Percentiles rank a stretch among this genome's conserved stretches.
Evolutionary conservation across 2,888 invertebrate genomes (phyloP).

Genomic region (Ditylenchus weischeri): DNA sequence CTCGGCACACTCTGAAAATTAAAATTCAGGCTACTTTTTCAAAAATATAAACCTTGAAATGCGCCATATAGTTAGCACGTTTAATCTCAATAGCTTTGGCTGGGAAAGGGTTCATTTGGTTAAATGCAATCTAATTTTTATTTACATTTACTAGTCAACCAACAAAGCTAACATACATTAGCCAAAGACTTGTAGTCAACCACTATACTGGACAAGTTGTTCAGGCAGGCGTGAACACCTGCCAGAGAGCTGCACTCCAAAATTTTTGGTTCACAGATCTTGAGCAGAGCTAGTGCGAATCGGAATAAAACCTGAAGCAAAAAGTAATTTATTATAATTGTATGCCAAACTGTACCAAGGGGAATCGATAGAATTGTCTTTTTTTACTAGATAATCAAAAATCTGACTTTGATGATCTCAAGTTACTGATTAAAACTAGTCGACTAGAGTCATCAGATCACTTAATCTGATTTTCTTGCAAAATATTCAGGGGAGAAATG

Average conservation of each 20-base stretch:
- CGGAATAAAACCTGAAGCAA: constrained; percentile 63
- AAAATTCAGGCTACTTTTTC: background rate
- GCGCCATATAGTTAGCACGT: constrained; percentile 60
- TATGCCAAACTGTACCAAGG: background rate
- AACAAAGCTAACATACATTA: constrained; percentile 55
- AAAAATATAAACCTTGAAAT: constrained; percentile 20
- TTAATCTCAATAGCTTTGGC: constrained; percentile 61
- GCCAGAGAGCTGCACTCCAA: constrained; percentile 58
- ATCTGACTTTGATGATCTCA: too few relatives aligned
- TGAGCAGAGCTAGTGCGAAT: constrained; percentile 64
- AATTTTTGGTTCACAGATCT: constrained; percentile 62
- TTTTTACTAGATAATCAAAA: too few relatives aligned
- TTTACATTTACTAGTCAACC: background rate
- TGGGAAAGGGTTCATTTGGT: constrained; percentile 63
- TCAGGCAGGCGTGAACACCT: constrained; percentile 60
- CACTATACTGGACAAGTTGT: constrained; percentile 61
- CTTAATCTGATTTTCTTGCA: too few relatives aligned
- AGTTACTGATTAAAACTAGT: too few relatives aligned
- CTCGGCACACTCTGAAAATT: background rate
- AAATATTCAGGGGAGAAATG: too few relatives aligned
- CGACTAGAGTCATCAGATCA: too few relatives aligned
- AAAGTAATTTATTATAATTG: background rate
- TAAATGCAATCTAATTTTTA: constrained; percentile 62
- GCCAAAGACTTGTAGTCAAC: constrained; percentile 63
- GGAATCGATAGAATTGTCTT: too few relatives aligned